phyloP scores from a whole-genome alignment of 2,888 invertebrate species.

The Agonopterix heracliana region DNA sequence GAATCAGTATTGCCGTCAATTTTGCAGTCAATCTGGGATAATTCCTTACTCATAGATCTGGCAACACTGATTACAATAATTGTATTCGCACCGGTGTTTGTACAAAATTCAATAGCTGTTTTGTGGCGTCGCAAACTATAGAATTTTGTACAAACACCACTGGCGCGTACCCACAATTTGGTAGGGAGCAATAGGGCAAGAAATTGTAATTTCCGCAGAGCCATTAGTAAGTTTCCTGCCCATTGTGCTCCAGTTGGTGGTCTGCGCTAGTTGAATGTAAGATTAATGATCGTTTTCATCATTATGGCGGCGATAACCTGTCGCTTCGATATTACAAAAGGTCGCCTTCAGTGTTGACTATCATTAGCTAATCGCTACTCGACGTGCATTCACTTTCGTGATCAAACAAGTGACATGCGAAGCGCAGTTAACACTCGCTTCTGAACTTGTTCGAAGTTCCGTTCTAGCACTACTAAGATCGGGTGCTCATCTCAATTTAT shows the following conservation, averaged over 20 bases:
- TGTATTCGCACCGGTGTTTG: too few species aligned
- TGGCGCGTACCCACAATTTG: slow-evolving; percentile 20
- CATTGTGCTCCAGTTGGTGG: slow-evolving; percentile 39
- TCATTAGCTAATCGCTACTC: slow-evolving; percentile 36
- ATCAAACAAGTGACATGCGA: too few species aligned
- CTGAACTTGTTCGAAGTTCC: too few species aligned
- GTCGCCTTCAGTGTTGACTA: slow-evolving; percentile 22
- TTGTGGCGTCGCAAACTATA: slow-evolving; percentile 20
- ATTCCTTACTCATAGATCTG: too few species aligned
- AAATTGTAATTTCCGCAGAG: slow-evolving; percentile 57
- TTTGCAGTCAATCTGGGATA: too few species aligned
- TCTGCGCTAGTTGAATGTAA: slow-evolving; percentile 56
- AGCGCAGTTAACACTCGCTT: too few species aligned
- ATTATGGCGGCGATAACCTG: slow-evolving; percentile 48
- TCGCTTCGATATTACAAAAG: slow-evolving; percentile 43
- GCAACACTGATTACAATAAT: too few species aligned
- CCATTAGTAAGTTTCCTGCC: slow-evolving; percentile 59
- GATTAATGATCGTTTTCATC: slow-evolving; percentile 58
- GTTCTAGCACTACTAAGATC: too few species aligned
- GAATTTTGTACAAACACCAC: slow-evolving; percentile 26
- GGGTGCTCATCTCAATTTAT: too few species aligned
- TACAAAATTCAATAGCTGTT: not conserved
- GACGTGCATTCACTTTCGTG: too few species aligned
- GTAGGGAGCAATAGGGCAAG: slow-evolving; percentile 38
- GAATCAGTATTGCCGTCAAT: too few species aligned